Conservation (phyloP, 2,888 invertebrate species). For the Machimus rusticus region DNA sequence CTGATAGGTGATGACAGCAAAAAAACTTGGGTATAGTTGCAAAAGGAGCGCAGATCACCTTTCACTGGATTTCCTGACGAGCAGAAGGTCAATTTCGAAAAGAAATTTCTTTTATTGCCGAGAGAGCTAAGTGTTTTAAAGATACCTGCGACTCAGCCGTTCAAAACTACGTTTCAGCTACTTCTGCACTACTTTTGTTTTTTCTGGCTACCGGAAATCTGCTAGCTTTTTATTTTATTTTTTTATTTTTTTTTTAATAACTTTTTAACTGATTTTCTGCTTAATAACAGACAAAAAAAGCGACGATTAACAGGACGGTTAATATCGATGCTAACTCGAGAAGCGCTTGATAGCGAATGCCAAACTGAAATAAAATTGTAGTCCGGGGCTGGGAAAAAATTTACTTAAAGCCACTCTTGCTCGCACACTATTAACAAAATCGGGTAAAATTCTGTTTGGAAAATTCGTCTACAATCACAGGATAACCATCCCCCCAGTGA, state of each 20-base stretch:
- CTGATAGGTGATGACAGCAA: conserved; percentile 2
- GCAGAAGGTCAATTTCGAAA: not conserved
- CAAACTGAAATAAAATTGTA: conserved; percentile 48
- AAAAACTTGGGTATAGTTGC: not conserved
- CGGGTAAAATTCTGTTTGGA: conserved; percentile 20
- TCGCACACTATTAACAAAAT: conserved; percentile 29
- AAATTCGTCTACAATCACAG: conserved; percentile 5
- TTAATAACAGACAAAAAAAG: conserved; percentile 49
- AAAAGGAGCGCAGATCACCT: conserved; percentile 13
- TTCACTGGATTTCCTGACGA: conserved; percentile 2
- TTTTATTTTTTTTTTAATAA: no score
- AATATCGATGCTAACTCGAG: conserved; percentile 59
- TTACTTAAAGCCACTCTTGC: conserved; percentile 28
- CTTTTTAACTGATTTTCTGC: conserved; percentile 47
- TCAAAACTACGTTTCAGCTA: not conserved
- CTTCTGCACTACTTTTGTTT: conserved; percentile 13
- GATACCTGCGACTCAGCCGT: not conserved
- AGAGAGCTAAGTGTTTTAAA: not conserved
- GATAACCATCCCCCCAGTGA: not conserved
- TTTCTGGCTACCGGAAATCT: conserved; percentile 4
- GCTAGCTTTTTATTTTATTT: not conserved
- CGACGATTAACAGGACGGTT: conserved; percentile 52
- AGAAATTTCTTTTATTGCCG: not conserved
- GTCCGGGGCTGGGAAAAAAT: conserved; percentile 47
- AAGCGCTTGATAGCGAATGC: conserved; percentile 55